Conservation (phyloP, 2,797 vertebrate genomes). For the Lepus townsendii region DNA sequence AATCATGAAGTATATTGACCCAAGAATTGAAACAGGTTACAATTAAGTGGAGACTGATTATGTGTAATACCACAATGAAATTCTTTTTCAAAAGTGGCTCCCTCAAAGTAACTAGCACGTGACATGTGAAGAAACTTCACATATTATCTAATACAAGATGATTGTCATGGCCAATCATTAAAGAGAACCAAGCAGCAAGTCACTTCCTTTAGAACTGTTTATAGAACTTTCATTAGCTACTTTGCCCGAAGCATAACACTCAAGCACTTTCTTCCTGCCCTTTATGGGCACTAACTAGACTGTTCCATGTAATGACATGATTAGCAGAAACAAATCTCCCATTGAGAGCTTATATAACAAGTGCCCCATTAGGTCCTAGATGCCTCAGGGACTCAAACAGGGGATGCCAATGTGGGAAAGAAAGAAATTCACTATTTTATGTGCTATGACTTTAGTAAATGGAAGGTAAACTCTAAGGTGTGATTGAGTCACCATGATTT, state of each 20-base stretch:
- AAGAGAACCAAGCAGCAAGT: background rate
- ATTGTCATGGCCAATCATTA: background rate
- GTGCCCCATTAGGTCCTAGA: constrained; percentile 6
- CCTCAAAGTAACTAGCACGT: background rate
- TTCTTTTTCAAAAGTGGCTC: background rate
- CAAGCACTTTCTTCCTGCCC: background rate
- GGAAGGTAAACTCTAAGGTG: constrained; percentile 40
- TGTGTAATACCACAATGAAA: background rate
- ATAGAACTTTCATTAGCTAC: constrained; percentile 57
- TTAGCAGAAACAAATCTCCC: constrained; percentile 22
- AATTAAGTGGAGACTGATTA: background rate
- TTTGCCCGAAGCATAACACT: constrained; percentile 17
- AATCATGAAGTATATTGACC: background rate
- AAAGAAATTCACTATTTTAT: background rate
- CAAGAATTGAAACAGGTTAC: background rate
- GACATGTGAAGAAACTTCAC: background rate
- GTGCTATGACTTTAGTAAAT: background rate
- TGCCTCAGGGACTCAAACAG: background rate
- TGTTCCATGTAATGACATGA: constrained; percentile 61
- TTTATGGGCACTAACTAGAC: constrained; percentile 26
- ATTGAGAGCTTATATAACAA: background rate
- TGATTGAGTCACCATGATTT: constrained; percentile 12
- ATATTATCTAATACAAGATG: background rate
- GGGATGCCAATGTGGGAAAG: background rate
- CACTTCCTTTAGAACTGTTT: constrained; percentile 29